Evolutionary conservation across 2,888 invertebrate species (phyloP).

Genomic region (Melanostoma mellinum): DNA sequence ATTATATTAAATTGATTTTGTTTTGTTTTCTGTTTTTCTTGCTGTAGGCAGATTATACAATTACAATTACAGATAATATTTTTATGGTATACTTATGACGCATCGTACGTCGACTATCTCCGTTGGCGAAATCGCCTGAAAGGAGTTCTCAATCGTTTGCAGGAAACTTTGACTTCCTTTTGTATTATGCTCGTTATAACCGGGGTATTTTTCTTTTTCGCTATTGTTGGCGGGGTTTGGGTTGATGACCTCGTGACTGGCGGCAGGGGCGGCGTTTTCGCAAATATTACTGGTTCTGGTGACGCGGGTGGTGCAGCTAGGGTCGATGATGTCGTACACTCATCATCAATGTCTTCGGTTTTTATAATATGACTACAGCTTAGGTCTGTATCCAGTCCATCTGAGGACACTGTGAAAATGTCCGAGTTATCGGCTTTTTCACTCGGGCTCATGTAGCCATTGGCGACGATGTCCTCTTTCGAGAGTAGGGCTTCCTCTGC

Average conservation of each 20-base stretch:
- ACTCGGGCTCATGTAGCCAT: slow-evolving; percentile 80
- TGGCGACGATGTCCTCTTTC: slow-evolving; percentile 71
- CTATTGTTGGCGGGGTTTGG: neutral
- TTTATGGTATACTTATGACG: slow-evolving; percentile 31
- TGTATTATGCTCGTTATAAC: slow-evolving; percentile 80
- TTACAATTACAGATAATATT: slow-evolving; percentile 66
- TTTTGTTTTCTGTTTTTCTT: slow-evolving; percentile 50
- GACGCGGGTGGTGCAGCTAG: slow-evolving; percentile 53
- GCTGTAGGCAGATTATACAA: slow-evolving; percentile 64
- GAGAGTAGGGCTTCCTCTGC: slow-evolving; percentile 44
- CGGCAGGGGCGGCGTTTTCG: slow-evolving; percentile 41
- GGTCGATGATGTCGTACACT: slow-evolving; percentile 64
- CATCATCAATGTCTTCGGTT: slow-evolving; percentile 67
- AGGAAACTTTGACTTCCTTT: slow-evolving; percentile 80
- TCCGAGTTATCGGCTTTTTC: slow-evolving; percentile 81
- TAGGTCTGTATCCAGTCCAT: slow-evolving; percentile 81
- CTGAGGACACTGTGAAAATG: slow-evolving; percentile 81
- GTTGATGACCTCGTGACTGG: slow-evolving; percentile 67
- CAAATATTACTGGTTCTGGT: slow-evolving; percentile 18
- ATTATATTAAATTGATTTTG: slow-evolving; percentile 36
- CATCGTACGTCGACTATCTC: slow-evolving; percentile 76
- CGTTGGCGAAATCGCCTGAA: slow-evolving; percentile 81
- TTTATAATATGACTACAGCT: slow-evolving; percentile 76
- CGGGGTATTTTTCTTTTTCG: slow-evolving; percentile 74
- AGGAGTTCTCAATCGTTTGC: slow-evolving; percentile 79